These are phyloP conservation scores for Synanceia verrucosa DNA, from an alignment of 2,797 vertebrate genomes.

Conservation along the genomic window DNA sequence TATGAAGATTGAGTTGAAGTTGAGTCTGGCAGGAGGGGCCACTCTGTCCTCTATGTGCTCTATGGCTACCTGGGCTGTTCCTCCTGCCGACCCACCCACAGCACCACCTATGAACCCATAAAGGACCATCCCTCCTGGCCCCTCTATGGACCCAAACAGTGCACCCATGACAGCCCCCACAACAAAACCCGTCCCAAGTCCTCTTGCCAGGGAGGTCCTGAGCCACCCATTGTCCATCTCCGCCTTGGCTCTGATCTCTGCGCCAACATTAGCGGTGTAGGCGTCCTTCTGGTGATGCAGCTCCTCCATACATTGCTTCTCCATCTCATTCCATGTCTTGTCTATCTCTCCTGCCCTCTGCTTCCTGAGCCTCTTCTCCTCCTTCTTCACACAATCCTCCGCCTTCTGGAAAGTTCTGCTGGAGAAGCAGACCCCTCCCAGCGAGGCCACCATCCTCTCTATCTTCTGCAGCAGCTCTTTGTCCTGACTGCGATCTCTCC, in stretches of 20 bases:
- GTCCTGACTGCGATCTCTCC: slow-evolving; percentile 66
- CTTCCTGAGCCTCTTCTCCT: slow-evolving; percentile 76
- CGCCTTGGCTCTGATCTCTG: slow-evolving; percentile 73
- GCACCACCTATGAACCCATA: slow-evolving; percentile 77
- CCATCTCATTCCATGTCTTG: slow-evolving; percentile 67
- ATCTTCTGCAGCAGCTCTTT: slow-evolving; percentile 77
- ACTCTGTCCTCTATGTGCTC: slow-evolving; percentile 79
- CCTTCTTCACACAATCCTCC: slow-evolving; percentile 73
- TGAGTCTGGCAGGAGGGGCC: slow-evolving; percentile 67
- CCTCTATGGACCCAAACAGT: slow-evolving; percentile 76
- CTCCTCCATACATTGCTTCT: slow-evolving; percentile 70
- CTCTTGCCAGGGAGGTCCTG: slow-evolving; percentile 73
- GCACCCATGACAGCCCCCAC: slow-evolving; percentile 76
- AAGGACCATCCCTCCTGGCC: slow-evolving; percentile 76
- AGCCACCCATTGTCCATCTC: slow-evolving; percentile 81
- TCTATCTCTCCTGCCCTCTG: slow-evolving; percentile 64
- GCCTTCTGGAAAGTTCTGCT: slow-evolving; percentile 76
- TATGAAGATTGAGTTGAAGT: slow-evolving; percentile 83
- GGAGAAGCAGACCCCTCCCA: slow-evolving; percentile 70
- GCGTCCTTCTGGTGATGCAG: slow-evolving; percentile 65
- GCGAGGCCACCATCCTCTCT: slow-evolving; percentile 69
- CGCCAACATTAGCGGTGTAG: slow-evolving; percentile 49
- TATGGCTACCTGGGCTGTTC: slow-evolving; percentile 80
- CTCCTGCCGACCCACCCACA: slow-evolving; percentile 76
- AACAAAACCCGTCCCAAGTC: slow-evolving; percentile 70